These are phyloP conservation scores for Diploptera punctata DNA, from an alignment of 2,888 invertebrate species.

Conservation along the genomic window DNA sequence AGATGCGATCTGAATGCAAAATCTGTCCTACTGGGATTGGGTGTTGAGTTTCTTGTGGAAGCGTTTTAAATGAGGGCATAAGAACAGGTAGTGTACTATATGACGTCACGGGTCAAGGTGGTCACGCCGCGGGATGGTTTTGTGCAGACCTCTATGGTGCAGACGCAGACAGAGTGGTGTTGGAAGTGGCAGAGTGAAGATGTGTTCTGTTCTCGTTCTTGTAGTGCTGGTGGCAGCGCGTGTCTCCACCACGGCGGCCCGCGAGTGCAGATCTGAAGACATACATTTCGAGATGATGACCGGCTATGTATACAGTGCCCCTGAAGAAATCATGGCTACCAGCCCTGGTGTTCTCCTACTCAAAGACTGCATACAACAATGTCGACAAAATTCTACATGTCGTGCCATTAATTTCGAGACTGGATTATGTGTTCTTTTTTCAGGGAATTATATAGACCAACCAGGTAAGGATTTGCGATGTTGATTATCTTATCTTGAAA, in stretches of 20 bases:
- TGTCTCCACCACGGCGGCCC: background rate
- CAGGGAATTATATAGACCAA: slow-evolving; percentile 48
- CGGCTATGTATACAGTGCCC: slow-evolving; percentile 39
- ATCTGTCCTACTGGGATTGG: background rate
- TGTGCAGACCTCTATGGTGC: too few relatives aligned
- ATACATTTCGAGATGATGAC: slow-evolving; percentile 41
- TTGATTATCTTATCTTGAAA: too few relatives aligned
- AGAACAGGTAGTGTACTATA: background rate
- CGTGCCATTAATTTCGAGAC: slow-evolving; percentile 55
- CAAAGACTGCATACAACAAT: slow-evolving; percentile 52
- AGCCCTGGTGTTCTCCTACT: slow-evolving; percentile 52
- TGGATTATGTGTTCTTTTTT: slow-evolving; percentile 54
- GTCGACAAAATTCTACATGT: slow-evolving; percentile 50
- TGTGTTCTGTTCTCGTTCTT: background rate
- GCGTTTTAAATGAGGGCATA: background rate
- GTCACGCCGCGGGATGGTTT: background rate
- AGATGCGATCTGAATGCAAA: background rate
- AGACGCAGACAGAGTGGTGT: background rate
- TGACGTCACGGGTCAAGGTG: slow-evolving; percentile 14
- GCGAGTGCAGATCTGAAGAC: slow-evolving; percentile 31
- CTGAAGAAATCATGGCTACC: slow-evolving; percentile 57
- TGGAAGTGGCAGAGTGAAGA: background rate
- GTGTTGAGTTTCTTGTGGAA: background rate
- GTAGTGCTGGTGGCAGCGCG: background rate
- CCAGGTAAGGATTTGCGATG: slow-evolving; percentile 47